A percentile compares a stretch with the other conserved stretches of the same genome.
Conservation (phyloP, 2,888 invertebrate genomes). For the Seladonia tumulorum region DNA sequence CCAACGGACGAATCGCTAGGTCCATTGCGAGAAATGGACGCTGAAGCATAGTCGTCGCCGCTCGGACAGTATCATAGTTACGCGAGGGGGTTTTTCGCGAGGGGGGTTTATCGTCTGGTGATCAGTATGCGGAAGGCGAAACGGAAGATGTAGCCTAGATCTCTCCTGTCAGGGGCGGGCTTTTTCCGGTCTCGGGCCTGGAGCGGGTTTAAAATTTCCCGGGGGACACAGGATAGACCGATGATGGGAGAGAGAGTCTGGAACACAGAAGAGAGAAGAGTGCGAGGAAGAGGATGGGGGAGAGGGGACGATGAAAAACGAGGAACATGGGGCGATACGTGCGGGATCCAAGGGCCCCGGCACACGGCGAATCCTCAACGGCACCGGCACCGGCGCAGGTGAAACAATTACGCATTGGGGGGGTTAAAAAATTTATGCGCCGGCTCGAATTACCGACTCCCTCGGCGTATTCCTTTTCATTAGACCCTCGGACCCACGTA, state of each 20-base stretch:
- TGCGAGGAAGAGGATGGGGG: neutral
- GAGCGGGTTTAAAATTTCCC: constrained; percentile 71
- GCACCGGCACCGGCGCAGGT: constrained; percentile 1
- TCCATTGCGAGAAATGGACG: neutral
- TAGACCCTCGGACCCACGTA: neutral
- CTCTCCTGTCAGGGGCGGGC: constrained; percentile 10
- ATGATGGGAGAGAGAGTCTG: constrained; percentile 52
- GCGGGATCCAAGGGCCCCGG: constrained; percentile 39
- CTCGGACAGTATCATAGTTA: constrained; percentile 14
- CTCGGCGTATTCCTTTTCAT: constrained; percentile 14
- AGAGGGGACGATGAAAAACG: constrained; percentile 52
- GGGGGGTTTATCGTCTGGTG: constrained; percentile 32
- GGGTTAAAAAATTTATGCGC: constrained; percentile 2
- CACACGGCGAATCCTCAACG: constrained; percentile 23
- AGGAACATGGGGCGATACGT: constrained; percentile 45
- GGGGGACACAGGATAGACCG: constrained; percentile 65
- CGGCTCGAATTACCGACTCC: neutral
- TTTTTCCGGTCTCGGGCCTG: constrained; percentile 25
- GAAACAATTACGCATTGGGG: constrained; percentile 51
- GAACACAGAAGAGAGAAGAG: neutral
- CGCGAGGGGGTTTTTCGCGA: neutral
- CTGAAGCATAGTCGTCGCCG: constrained; percentile 28
- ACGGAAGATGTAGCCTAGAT: constrained; percentile 44
- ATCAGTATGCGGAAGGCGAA: constrained; percentile 56
- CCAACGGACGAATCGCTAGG: neutral